Base-by-base conservation (phyloP, 1,140 invertebrate genomes). In the Euura lappo region DNA sequence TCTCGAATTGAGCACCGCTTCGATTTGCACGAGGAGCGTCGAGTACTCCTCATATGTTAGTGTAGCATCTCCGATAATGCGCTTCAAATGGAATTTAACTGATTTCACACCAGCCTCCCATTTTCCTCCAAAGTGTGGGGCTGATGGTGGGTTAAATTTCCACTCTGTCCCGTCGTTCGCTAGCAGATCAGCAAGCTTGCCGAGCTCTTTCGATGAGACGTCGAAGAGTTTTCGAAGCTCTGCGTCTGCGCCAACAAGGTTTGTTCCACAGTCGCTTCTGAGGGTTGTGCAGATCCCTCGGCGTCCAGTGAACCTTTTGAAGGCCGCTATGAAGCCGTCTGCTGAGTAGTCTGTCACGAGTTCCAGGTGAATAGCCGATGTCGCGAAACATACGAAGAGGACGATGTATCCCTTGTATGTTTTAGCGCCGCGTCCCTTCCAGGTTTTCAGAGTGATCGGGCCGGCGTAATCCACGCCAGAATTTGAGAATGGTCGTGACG, bases 381-480 rank as follows among this genome's bases (percentile, higher is more conserved):
- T 65, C 1, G 65, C 65, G 42, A 74, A 71, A 70, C 76, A 79
- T 45, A 79, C 74, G 71, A 80, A 79, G 43, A 82, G 28, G 42
- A 64, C 70, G 6, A 80, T 46, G 74, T 81, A 82, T 6, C 71
- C 75, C 68, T 80, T 81, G 42, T 42, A 67, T 6, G 77, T 28
- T 60, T 77, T 75, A n/a, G 67, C 71, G 8, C 76, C 77, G 45
- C 75, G 78, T 42, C 43, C 6, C 10, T 66, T 51, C 45, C 74
- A 71, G 45, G 74, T 72, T 11, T 75, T 76, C n/a, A 80, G 67
- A 3, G 65, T 13, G 71, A 81, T 72, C 4, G 87, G 87, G 5
- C 87, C 87, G 10, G 82, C 82, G 73, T 80, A 88, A 72, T 88
- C 87, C 2, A 87, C 69, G 3, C 87, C 88, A 11, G 70, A 51